Conservation (phyloP, 1,140 invertebrate genomes). For the Prorops nasuta region DNA sequence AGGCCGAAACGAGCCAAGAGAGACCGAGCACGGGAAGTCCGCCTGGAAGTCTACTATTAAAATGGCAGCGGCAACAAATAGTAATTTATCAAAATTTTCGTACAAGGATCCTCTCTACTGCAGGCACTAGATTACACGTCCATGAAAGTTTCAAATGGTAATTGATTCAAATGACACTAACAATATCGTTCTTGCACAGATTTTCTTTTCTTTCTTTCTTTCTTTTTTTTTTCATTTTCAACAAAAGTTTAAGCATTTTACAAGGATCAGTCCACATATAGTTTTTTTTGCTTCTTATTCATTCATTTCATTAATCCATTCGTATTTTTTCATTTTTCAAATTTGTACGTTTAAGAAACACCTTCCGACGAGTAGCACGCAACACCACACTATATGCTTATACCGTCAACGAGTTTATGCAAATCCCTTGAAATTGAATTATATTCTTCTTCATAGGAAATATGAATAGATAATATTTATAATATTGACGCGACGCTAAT, state of each 20-base stretch:
- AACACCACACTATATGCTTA: slow-evolving; percentile 40
- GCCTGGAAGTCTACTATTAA: too few relatives aligned
- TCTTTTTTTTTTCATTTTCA: slow-evolving; percentile 51
- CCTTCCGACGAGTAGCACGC: slow-evolving; percentile 46
- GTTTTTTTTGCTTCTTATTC: slow-evolving; percentile 19
- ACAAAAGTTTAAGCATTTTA: slow-evolving; percentile 56
- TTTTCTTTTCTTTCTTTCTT: slow-evolving; percentile 41
- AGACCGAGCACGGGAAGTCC: too few relatives aligned
- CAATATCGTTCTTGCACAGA: slow-evolving; percentile 51
- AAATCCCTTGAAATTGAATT: slow-evolving; percentile 33
- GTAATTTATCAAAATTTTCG: too few relatives aligned
- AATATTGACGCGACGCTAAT: slow-evolving; percentile 43
- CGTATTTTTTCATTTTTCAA: slow-evolving; percentile 30
- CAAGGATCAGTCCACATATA: slow-evolving; percentile 47
- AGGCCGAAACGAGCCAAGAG: too few relatives aligned
- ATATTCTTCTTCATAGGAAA: slow-evolving; percentile 31
- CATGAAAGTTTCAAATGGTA: slow-evolving; percentile 44
- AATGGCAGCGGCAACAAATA: too few relatives aligned
- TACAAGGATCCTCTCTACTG: slow-evolving; percentile 38
- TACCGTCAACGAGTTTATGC: slow-evolving; percentile 30
- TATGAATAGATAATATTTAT: slow-evolving; percentile 44
- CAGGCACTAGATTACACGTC: slow-evolving; percentile 50
- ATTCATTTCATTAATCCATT: slow-evolving; percentile 24
- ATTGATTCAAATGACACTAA: slow-evolving; percentile 48
- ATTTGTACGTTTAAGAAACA: slow-evolving; percentile 51